Evolutionary conservation across 2,113 vertebrate species (phyloP), one percentile per base, ranked within the genome.

Genomic region (Pyxicephalus adspersus): DNA sequence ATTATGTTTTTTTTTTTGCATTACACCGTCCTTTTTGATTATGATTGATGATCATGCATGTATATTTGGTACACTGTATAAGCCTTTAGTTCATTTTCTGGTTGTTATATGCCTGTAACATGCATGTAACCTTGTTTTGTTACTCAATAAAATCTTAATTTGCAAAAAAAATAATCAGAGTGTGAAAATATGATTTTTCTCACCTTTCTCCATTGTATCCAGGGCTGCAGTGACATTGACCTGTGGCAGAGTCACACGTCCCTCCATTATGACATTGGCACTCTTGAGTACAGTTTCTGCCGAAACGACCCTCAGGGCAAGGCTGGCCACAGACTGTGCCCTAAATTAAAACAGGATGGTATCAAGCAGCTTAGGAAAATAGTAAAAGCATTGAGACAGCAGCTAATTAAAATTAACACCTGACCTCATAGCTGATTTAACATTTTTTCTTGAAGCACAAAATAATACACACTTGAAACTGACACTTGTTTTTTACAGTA

Each of bases 231-330:
- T 89, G 85, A 87, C 97, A 99, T 81, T 95, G 94, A 50, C 97
- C 97, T 0, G 84, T 92, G 0, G 89, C 86, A 0, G 91, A 87
- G 50, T 94, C 90, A 78, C 97, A 99, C 0, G 89, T 91, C 45
- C 94, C 98, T 75, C 94, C 94, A 0, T 99, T 98, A 90, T 98
- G 96, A 87, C 98, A 99, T 87, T 98, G 97, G 84, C 98, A 99
- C 85, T 99, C 98, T 86, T 97, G 96, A 4, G 95, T 94, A 85
- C 98, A 99, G 87, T 97, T 97, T 71, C 89, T 94, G 84, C 98
- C 98, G 0, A 92, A 96, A 83, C 92, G 94, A 38, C 95, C 96
- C 70, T 96, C 93, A 0, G 96, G 95, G 94, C 98, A 99, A 64
- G 97, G 98, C 86, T 99, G 96, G 31, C 98, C 97, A 88, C 98